phyloP scores from a whole-genome alignment of 2,888 invertebrate species.

The Morpho helenor region DNA sequence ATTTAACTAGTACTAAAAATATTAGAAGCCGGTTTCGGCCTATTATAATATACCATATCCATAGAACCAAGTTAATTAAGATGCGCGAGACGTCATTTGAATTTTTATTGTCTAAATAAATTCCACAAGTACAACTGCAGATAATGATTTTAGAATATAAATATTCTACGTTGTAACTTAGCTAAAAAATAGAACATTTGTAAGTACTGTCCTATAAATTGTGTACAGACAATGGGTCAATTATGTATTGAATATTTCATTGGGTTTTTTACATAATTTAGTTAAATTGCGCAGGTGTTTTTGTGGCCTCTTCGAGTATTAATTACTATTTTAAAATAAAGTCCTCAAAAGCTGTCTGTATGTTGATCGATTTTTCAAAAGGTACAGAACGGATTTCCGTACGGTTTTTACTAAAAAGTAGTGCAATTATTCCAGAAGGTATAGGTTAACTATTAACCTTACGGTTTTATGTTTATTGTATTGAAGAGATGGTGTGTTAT shows the following conservation, averaged over 20 bases:
- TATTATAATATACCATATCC: too few relatives aligned
- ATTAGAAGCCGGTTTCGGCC: too few relatives aligned
- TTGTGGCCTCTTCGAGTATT: slow-evolving; percentile 7
- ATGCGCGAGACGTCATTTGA: slow-evolving; percentile 17
- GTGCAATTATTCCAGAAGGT: too few relatives aligned
- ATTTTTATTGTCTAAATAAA: slow-evolving; percentile 62
- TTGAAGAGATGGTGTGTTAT: too few relatives aligned
- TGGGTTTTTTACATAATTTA: slow-evolving; percentile 38
- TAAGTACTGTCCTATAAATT: slow-evolving; percentile 48
- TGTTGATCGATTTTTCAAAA: too few relatives aligned
- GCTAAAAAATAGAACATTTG: slow-evolving; percentile 26
- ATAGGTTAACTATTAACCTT: too few relatives aligned
- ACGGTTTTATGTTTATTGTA: too few relatives aligned
- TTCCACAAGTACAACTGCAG: slow-evolving; percentile 49
- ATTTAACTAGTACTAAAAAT: too few relatives aligned
- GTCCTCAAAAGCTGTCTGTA: too few relatives aligned
- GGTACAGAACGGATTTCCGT: too few relatives aligned
- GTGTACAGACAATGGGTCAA: slow-evolving; percentile 53
- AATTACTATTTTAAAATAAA: too few relatives aligned
- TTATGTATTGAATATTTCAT: slow-evolving; percentile 63
- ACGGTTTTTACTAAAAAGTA: too few relatives aligned
- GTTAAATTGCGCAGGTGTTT: slow-evolving; percentile 30
- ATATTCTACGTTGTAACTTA: slow-evolving; percentile 43
- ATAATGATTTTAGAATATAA: slow-evolving; percentile 49
- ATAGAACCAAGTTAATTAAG: not conserved